phyloP scores from a whole-genome alignment of 2,797 vertebrate genomes.

The Pempheris klunzingeri region DNA sequence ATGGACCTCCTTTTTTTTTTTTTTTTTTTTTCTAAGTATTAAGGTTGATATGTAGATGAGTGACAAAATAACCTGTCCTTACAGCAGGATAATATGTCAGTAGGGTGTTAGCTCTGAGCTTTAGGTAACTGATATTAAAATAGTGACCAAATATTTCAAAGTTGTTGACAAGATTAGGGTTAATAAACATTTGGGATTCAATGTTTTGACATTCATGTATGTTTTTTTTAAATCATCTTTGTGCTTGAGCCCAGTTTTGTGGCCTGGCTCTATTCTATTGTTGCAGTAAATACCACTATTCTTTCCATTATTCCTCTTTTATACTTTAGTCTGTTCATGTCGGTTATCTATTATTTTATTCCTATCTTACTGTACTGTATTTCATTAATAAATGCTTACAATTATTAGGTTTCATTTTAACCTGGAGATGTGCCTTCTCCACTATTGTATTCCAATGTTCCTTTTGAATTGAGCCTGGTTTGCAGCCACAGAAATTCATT shows the following conservation, averaged over 20 bases:
- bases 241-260: conserved; percentile 47
- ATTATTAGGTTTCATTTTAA: conserved; percentile 44
- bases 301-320: conserved; percentile 65
- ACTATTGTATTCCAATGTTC: conserved; percentile 44
- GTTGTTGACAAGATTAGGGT: conserved; percentile 42
- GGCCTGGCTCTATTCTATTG: conserved; percentile 33
- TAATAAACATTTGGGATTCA: conserved; percentile 30
- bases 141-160: conserved; percentile 59
- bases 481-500: conserved; percentile 60
- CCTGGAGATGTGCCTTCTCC: conserved; percentile 65
- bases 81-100: conserved; percentile 17
- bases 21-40: conserved; percentile 44
- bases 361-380: conserved; percentile 63
- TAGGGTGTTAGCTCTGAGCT: conserved; percentile 39
- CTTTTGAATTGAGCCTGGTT: conserved; percentile 52
- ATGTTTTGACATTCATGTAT: conserved; percentile 35
- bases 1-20: conserved; percentile 43
- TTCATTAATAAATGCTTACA: conserved; percentile 49
- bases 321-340: conserved; percentile 60
- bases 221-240: conserved; percentile 15
- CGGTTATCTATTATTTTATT: conserved; percentile 56
- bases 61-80: conserved; percentile 36
- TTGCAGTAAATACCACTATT: conserved; percentile 71
- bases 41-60: conserved; percentile 32
- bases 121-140: conserved; percentile 48